Conservation (phyloP, 2,888 invertebrate species). For the Alloplasta piceator region DNA sequence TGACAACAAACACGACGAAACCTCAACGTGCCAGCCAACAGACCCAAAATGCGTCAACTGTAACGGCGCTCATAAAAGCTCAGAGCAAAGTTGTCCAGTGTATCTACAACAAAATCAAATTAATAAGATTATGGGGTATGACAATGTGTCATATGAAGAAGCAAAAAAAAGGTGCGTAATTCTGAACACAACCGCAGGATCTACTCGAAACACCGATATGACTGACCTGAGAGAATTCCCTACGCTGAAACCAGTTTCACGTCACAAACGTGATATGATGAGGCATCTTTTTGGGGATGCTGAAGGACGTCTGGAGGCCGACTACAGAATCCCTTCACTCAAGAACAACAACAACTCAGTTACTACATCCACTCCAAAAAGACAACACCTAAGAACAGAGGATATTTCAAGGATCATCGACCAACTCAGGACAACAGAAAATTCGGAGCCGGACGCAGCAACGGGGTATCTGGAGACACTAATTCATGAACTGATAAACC, state of each 20-base stretch:
- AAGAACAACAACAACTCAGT: no score
- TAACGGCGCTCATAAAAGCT: constrained; percentile 2
- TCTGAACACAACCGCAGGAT: not conserved
- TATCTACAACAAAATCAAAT: constrained; percentile 9
- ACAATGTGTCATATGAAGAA: constrained; percentile 13
- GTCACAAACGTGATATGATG: not conserved
- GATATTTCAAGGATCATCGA: constrained; percentile 6
- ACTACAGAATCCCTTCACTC: no score
- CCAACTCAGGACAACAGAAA: not conserved
- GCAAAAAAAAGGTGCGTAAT: no score
- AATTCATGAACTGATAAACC: no score
- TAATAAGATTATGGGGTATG: constrained; percentile 27
- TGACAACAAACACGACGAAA: constrained; percentile 17
- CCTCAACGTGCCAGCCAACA: not conserved
- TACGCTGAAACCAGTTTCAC: not conserved
- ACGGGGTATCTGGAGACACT: no score
- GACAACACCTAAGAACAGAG: not conserved
- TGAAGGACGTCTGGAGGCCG: not conserved
- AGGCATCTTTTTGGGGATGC: constrained; percentile 1
- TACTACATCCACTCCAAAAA: no score
- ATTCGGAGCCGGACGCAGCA: not conserved
- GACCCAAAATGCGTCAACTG: constrained; percentile 13
- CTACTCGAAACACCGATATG: not conserved
- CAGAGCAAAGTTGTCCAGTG: constrained; percentile 1
- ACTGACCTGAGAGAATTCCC: constrained; percentile 17